Base-by-base conservation (phyloP, 2,888 invertebrate species). In the Caenorhabditis sinica region DNA sequence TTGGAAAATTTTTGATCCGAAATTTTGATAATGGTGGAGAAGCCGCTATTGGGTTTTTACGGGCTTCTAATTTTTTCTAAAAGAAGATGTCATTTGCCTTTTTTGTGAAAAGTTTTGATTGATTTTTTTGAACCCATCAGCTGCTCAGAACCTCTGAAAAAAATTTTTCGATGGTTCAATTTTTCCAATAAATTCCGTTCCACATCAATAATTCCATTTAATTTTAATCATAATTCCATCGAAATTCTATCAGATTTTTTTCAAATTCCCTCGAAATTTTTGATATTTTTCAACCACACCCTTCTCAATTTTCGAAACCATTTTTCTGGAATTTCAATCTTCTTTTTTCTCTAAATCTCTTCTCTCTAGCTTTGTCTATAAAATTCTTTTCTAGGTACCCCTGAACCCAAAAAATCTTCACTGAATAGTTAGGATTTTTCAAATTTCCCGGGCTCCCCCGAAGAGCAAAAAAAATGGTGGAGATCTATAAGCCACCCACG, bases 381-480 rank as follows among this genome's bases (percentile, higher is more conserved):
- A 28, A 25, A 2, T 33, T 25, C 60, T 72, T 58, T 49, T 43
- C 61, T 49, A 40, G 30, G 45, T 40, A 25, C 23, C 43, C 9
- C 66, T 36, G 13, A 49, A 5, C 20, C 28, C n/a, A 45, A 45
- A 51, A 33, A 65, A 40, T 49, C 40, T 6, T 11, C 40, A 11
- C 2, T 40, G 13, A 40, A 49, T 8, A 49, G 2, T 49, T 20
- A 6, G 6, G 20, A 20, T 20, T n/a, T 49, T 20, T 20, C 20
- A 20, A 20, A n/a, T 49, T 20, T 49, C n/a, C 20, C 20, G 9
- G 11, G 11, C 40, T 40, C 9, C 9, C 40, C 20, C 33, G 58
- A 73, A n/a, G n/a, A n/a, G n/a, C n/a, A n/a, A n/a, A n/a, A n/a
- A n/a, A 51, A 43, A 83, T 83, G 83, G 79, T 79, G 56, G 83